Evolutionary conservation across 2,113 vertebrate genomes (phyloP), one percentile per base, ranked within the genome.

Genomic region (Mustela lutreola): DNA sequence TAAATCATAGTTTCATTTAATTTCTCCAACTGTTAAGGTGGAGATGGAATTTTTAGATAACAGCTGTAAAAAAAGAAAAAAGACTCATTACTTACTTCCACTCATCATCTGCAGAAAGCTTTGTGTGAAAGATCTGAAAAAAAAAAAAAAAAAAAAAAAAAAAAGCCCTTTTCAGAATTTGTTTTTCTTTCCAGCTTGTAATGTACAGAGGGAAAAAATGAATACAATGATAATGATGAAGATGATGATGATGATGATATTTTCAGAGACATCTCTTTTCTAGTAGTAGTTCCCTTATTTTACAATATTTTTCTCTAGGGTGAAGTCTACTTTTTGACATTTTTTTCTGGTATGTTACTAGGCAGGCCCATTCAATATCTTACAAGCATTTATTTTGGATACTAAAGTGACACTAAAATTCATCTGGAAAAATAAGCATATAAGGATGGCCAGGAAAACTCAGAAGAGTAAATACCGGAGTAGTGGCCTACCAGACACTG

Each of bases 81-180:
- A 48, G 89, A 82, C 39, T 62, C 12, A 45, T 95, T 82, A 97
- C 97, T 97, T 97, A 97, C 95, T 93, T 98, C 94, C 96, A 97
- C 4, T 67, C 63, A 28, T 97, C 97, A 67, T 97, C 97, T 0
- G 5, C 45, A 56, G 97, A 98, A 71, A 97, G 75, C 33, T 94
- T 94, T 87, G 91, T 76, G 26, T 94, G 93, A 79, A 87, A 92
- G 50, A 91, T n/a, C 92, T 97, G 92, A 3, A 65, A 75, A 65
- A 31, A 31, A 91, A 82, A 95, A 86, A 91, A 39, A 39, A 39
- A 39, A 39, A 39, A 39, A 14, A 63, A 75, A 65, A 31, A 31
- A 91, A 91, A 4, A 53, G 56, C 45, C 24, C 11, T 79, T 83
- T 56, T 93, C 63, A 96, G 88, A 78, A 53, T 19, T 90, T 94